A percentile compares a stretch with the other conserved stretches of the same genome.
Conservation (phyloP, 2,797 vertebrate species). For the Esox masquinongy region DNA sequence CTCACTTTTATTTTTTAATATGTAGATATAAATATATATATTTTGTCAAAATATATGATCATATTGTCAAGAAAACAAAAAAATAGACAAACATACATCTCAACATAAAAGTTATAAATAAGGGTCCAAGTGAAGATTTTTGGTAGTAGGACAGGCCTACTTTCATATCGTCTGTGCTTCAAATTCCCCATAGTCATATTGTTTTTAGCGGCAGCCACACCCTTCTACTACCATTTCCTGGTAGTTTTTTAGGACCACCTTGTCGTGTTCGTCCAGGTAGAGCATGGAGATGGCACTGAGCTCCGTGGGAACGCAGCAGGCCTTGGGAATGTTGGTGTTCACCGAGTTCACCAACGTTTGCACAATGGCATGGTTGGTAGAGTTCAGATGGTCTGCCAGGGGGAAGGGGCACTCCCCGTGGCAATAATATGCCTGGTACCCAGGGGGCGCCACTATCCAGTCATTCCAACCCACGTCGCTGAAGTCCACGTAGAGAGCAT, state of each 20-base stretch:
- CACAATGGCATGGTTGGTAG: slow-evolving; percentile 98
- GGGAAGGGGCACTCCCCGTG: slow-evolving; percentile 99
- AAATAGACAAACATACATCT: slow-evolving; percentile 89
- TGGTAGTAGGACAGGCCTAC: slow-evolving; percentile 45
- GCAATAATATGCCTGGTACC: slow-evolving; percentile 98
- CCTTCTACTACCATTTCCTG: slow-evolving; percentile 99
- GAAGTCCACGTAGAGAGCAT: slow-evolving; percentile 97
- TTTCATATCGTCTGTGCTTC: slow-evolving; percentile 47
- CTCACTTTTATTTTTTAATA: slow-evolving; percentile 97
- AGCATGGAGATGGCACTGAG: slow-evolving; percentile 99
- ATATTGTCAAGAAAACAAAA: slow-evolving; percentile 90
- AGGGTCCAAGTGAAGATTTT: slow-evolving; percentile 83
- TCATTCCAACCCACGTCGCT: slow-evolving; percentile 99
- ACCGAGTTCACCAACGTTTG: slow-evolving; percentile 99
- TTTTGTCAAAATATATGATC: slow-evolving; percentile 99
- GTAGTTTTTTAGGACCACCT: slow-evolving; percentile 99
- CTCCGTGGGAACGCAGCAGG: slow-evolving; percentile 98
- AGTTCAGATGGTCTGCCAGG: slow-evolving; percentile 98
- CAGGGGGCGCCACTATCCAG: slow-evolving; percentile 99
- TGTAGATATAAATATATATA: slow-evolving; percentile 97
- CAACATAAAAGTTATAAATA: slow-evolving; percentile 99
- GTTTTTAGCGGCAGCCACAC: slow-evolving; percentile 92
- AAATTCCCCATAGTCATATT: slow-evolving; percentile 35
- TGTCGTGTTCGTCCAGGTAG: slow-evolving; percentile 98
- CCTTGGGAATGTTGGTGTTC: slow-evolving; percentile 97